These are phyloP conservation scores for Palaemon carinicauda DNA, from an alignment of 1,140 invertebrate species.

Conservation along the genomic window DNA sequence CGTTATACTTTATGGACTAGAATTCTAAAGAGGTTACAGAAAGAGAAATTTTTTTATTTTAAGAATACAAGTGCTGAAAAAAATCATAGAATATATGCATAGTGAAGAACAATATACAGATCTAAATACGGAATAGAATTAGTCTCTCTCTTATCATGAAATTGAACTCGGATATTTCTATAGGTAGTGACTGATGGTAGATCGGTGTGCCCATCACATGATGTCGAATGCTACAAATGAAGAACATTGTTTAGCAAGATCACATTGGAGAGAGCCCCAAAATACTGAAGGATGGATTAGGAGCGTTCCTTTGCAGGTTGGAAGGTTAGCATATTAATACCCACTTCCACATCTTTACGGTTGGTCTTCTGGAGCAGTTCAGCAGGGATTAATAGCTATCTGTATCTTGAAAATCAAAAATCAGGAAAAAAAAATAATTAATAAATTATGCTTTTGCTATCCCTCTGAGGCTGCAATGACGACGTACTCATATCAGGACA, in stretches of 20 bases:
- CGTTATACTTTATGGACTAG: not conserved
- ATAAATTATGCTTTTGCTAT: too few relatives aligned
- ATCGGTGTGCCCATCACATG: constrained; percentile 10
- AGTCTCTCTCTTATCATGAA: not conserved
- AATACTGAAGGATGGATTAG: constrained; percentile 18
- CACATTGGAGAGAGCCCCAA: not conserved
- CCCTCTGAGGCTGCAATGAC: constrained; percentile 10
- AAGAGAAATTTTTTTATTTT: not conserved
- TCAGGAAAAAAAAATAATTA: too few relatives aligned
- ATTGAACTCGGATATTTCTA: too few relatives aligned
- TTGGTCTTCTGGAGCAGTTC: not conserved
- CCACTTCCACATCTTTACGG: constrained; percentile 7
- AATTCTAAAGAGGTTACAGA: not conserved
- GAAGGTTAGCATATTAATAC: constrained; percentile 12
- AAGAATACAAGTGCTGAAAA: too few relatives aligned
- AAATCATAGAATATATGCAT: not conserved
- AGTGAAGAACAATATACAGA: not conserved
- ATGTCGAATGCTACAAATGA: not conserved
- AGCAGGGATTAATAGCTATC: not conserved
- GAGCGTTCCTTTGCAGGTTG: constrained; percentile 24
- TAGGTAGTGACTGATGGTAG: constrained; percentile 36
- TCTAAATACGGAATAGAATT: not conserved
- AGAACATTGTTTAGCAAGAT: constrained; percentile 13
- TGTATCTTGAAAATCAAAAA: too few relatives aligned
- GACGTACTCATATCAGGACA: constrained; percentile 28